Conservation (phyloP, 1,140 invertebrate genomes). For the Spodoptera frugiperda region DNA sequence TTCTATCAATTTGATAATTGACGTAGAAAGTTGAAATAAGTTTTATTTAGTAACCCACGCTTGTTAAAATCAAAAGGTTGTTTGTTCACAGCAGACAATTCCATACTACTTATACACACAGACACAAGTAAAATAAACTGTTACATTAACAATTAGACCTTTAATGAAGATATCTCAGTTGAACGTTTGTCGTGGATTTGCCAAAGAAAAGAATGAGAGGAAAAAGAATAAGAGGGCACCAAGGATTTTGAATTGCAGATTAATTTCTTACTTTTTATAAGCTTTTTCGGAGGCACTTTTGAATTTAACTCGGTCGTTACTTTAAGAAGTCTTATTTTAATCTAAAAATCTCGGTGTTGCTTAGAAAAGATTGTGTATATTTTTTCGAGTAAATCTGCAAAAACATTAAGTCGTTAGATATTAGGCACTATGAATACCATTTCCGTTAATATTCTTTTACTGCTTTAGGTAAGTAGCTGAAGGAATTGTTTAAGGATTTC, state of each 20-base stretch:
- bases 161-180: slow-evolving; percentile 40
- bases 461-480: neutral
- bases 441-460: neutral
- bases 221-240: slow-evolving; percentile 60
- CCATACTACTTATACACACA: neutral
- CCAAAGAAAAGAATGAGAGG: slow-evolving; percentile 51
- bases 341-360: slow-evolving; percentile 48
- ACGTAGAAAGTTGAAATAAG: no score
- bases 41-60: no score
- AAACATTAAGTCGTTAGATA: slow-evolving; percentile 13
- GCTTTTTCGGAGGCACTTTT: slow-evolving; percentile 63
- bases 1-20: no score
- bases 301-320: slow-evolving; percentile 61
- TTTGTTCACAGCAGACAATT: neutral
- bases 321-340: slow-evolving; percentile 57
- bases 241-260: slow-evolving; percentile 69
- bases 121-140: slow-evolving; percentile 23
- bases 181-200: slow-evolving; percentile 53
- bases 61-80: neutral
- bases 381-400: slow-evolving; percentile 12
- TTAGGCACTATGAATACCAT: slow-evolving; percentile 14
- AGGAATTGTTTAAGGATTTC: slow-evolving; percentile 1
- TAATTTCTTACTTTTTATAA: slow-evolving; percentile 71
- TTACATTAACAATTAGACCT: slow-evolving; percentile 52
- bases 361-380: slow-evolving; percentile 37